phyloP scores from a whole-genome alignment of 2,888 invertebrate species.

The Ochlodes sylvanus region DNA sequence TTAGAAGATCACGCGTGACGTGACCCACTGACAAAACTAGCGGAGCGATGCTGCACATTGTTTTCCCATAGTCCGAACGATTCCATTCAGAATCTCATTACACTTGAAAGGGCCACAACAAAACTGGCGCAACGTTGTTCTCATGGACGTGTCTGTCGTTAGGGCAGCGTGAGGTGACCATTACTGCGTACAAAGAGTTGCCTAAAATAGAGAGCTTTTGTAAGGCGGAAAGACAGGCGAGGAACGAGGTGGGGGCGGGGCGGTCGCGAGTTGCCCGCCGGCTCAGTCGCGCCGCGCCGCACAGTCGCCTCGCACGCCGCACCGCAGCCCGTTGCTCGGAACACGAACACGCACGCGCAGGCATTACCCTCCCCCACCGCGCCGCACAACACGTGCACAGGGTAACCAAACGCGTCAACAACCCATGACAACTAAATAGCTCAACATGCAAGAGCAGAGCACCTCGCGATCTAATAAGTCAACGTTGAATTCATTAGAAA shows the following conservation, averaged over 20 bases:
- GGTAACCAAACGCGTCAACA: slow-evolving; percentile 43
- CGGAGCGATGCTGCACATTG: slow-evolving; percentile 64
- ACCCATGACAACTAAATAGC: slow-evolving; percentile 48
- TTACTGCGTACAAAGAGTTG: slow-evolving; percentile 84
- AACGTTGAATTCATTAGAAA: slow-evolving; percentile 80
- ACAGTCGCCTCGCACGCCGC: slow-evolving; percentile 79
- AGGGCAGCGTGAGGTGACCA: slow-evolving; percentile 85
- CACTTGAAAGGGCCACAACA: slow-evolving; percentile 79
- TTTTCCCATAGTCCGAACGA: slow-evolving; percentile 76
- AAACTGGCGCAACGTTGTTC: slow-evolving; percentile 81
- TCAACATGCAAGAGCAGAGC: slow-evolving; percentile 82
- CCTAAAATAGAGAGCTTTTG: slow-evolving; percentile 85
- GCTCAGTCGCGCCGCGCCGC: slow-evolving; percentile 81
- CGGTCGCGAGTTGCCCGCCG: slow-evolving; percentile 76
- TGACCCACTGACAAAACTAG: slow-evolving; percentile 78
- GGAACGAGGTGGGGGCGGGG: slow-evolving; percentile 81
- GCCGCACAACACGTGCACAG: slow-evolving; percentile 69
- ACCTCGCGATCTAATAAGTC: slow-evolving; percentile 76
- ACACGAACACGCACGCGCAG: slow-evolving; percentile 63
- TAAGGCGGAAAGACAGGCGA: slow-evolving; percentile 76
- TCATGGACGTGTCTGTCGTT: slow-evolving; percentile 84
- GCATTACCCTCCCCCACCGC: slow-evolving; percentile 67
- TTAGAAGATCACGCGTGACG: slow-evolving; percentile 47
- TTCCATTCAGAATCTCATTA: slow-evolving; percentile 85
- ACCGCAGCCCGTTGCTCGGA: slow-evolving; percentile 62